Conservation (phyloP, 2,113 vertebrate species). For the Callithrix jacchus region DNA sequence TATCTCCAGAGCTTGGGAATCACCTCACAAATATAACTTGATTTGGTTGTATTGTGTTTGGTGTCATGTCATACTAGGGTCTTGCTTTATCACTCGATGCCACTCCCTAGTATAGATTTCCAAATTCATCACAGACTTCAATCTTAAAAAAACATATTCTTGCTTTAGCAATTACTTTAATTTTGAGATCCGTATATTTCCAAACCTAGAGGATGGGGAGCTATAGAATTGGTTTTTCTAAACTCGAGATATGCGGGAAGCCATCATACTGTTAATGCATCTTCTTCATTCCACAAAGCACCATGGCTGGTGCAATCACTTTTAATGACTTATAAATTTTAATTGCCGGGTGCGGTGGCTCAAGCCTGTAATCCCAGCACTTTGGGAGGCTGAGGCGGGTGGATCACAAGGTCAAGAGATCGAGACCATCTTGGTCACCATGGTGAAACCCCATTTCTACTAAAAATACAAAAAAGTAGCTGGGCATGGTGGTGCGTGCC, state of each 20-base stretch:
- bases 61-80: neutral
- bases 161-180: neutral
- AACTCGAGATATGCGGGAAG: neutral
- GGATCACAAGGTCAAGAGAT: no score
- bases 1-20: neutral
- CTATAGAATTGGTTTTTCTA: neutral
- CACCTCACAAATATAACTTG: neutral
- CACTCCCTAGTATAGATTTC: neutral
- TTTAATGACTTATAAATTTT: neutral
- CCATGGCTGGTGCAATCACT: neutral
- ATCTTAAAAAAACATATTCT: neutral
- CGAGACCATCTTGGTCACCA: no score
- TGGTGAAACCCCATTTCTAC: no score
- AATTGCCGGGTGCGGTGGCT: no score
- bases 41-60: neutral
- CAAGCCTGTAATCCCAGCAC: no score
- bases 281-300: neutral
- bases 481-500: no score
- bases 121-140: conserved; percentile 17
- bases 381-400: no score
- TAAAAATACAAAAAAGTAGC: no score
- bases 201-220: neutral
- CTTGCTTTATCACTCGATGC: neutral
- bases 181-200: neutral
- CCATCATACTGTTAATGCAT: neutral